Conservation (phyloP, 2,113 vertebrate species). For the Pelusios castaneus region DNA sequence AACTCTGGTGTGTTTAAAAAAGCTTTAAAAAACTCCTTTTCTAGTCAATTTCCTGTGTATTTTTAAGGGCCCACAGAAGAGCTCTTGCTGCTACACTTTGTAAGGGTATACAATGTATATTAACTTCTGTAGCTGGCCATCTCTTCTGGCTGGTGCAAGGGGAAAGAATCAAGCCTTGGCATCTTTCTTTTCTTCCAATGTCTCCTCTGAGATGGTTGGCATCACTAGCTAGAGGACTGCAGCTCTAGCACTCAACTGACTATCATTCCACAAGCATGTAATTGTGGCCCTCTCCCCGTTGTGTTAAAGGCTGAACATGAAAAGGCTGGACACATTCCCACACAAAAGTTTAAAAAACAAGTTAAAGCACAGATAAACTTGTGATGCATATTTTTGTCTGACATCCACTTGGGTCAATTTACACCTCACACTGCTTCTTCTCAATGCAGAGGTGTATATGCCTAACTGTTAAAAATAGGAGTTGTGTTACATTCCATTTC, state of each 20-base stretch:
- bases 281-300: not conserved
- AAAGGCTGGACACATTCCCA: not conserved
- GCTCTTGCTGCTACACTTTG: constrained; percentile 28
- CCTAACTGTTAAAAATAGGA: not conserved
- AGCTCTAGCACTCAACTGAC: not conserved
- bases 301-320: not conserved
- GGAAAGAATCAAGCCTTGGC: not conserved
- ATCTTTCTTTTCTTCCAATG: accelerated
- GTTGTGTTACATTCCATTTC: not conserved
- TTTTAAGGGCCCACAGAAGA: constrained; percentile 35
- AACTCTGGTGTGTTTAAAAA: not conserved
- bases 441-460: not conserved
- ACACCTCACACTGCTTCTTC: not conserved
- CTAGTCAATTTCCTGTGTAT: constrained; percentile 29
- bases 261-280: not conserved
- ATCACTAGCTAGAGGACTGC: not conserved
- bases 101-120: constrained; percentile 37
- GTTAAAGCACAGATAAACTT: not conserved
- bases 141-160: not conserved
- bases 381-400: not conserved
- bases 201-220: not conserved
- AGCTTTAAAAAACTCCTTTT: not conserved
- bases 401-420: not conserved
- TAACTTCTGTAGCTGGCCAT: not conserved
- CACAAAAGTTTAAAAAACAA: not conserved